Percentiles rank a stretch among this genome's conserved stretches.
Conservation (phyloP, 53 echinoderm and acorn worm genomes). For the Mesocentrotus franciscanus region DNA sequence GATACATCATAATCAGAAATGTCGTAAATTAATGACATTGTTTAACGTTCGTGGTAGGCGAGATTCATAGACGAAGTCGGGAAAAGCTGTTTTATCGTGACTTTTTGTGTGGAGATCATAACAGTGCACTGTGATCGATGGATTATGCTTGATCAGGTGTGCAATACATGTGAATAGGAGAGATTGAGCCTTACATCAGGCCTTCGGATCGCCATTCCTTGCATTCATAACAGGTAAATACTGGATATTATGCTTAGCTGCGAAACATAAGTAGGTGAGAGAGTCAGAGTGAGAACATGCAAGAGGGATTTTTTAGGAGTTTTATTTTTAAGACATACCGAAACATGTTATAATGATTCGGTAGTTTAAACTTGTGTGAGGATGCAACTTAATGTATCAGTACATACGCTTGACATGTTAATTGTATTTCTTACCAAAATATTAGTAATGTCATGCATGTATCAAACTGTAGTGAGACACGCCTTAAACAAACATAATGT, state of each 20-base stretch:
- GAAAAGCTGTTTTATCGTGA: background rate
- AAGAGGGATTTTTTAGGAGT: background rate
- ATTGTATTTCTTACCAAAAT: too few relatives aligned
- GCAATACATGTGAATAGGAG: background rate
- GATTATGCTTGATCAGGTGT: conserved; percentile 9
- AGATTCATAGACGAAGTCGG: conserved; percentile 22
- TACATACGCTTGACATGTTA: too few relatives aligned
- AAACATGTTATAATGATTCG: too few relatives aligned
- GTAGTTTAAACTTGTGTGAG: too few relatives aligned
- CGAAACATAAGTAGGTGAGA: background rate
- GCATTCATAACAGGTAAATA: conserved; percentile 30
- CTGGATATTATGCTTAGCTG: background rate
- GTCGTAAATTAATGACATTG: background rate
- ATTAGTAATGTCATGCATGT: too few relatives aligned
- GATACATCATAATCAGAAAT: conserved; percentile 6
- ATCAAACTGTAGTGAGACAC: too few relatives aligned
- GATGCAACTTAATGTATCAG: too few relatives aligned
- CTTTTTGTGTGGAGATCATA: background rate
- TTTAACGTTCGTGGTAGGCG: background rate
- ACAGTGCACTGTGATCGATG: background rate
- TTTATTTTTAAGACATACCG: too few relatives aligned
- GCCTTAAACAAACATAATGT: too few relatives aligned
- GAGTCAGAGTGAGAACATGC: too few relatives aligned
- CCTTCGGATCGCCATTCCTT: conserved; percentile 3
- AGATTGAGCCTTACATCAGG: background rate